Conservation (phyloP, 2,797 vertebrate species). For the Loriculus beryllinus region DNA sequence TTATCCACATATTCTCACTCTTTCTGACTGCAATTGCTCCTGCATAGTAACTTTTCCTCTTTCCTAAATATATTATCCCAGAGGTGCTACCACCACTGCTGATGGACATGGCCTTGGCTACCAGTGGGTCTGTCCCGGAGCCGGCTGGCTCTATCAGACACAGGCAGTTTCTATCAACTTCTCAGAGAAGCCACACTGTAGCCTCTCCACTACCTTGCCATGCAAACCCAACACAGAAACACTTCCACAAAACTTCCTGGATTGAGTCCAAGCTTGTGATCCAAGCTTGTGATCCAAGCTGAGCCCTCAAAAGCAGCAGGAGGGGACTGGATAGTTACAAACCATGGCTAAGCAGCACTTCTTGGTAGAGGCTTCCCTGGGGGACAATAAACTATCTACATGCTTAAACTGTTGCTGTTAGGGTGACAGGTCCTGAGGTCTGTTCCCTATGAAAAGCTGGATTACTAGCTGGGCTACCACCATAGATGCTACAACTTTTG, state of each 20-base stretch:
- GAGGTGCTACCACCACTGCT: neutral
- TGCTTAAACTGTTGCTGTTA: neutral
- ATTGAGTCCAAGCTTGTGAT: neutral
- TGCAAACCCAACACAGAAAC: neutral
- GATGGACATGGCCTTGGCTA: neutral
- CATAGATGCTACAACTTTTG: neutral
- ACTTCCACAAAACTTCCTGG: neutral
- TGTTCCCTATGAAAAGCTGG: neutral
- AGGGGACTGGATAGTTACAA: neutral
- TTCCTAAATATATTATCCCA: neutral
- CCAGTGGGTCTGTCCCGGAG: neutral
- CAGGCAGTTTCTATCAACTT: neutral
- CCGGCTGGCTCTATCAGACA: neutral
- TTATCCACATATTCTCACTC: neutral
- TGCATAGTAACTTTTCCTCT: neutral
- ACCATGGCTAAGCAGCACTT: neutral
- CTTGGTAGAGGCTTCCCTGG: neutral
- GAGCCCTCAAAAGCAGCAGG: neutral
- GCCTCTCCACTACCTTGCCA: neutral
- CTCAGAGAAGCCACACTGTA: neutral
- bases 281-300: no score
- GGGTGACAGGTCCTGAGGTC: neutral
- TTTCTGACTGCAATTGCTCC: neutral
- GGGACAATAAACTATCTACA: rapidly evolving
- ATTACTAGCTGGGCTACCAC: neutral